Base-by-base conservation (phyloP, 2,888 invertebrate genomes). In the Ectemnius lituratus region DNA sequence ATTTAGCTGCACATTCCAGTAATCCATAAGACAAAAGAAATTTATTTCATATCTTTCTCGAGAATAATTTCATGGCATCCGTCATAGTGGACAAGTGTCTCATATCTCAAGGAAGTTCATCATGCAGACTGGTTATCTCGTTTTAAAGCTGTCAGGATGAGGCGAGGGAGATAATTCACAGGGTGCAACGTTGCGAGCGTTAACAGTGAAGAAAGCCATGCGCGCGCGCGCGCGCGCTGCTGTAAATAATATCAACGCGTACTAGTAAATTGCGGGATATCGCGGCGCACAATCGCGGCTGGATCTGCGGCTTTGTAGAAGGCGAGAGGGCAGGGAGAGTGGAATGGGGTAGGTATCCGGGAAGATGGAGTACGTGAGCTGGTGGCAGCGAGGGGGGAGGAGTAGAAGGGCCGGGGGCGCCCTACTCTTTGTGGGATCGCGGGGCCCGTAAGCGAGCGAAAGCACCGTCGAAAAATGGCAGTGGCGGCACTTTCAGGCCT, bases 21-120 rank as follows among this genome's bases (percentile, higher is more conserved):
- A 14, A 66, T 27, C 16, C 2, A 49, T 59, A 8, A 76, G 66
- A 81, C 79, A 81, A 79, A 74, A 46, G 79, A 81, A 71, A 57
- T 52, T n/a, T 47, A 20, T 45, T 45, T 60, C 62, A 65, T 58
- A 27, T 11, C 20, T 18, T 2, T n/a, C 23, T 8, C 8, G 49
- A 16, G 27, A 64, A 64, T 64, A 56, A 18, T 72, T 70, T 77
- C 76, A 52, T 3, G 49, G 18, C 23, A 23, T 2, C 23, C 3
- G 2, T 23, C 52, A 52, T 14, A 16, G 16, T 52, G 16, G 0
- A 8, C 16, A 11, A 16, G 52, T 52, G 5, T 52, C 14, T 14
- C 52, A 16, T 8, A 52, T 52, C 52, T 3, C 14, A 14, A 4
- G 52, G 2, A 14, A 52, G 52, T 52, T 1, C n/a, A 13, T 52